A percentile compares a stretch with the other conserved stretches of the same genome.
These are phyloP conservation scores for Torymus aiolomorphi DNA, from an alignment of 2,888 invertebrate species.

Conservation along the genomic window DNA sequence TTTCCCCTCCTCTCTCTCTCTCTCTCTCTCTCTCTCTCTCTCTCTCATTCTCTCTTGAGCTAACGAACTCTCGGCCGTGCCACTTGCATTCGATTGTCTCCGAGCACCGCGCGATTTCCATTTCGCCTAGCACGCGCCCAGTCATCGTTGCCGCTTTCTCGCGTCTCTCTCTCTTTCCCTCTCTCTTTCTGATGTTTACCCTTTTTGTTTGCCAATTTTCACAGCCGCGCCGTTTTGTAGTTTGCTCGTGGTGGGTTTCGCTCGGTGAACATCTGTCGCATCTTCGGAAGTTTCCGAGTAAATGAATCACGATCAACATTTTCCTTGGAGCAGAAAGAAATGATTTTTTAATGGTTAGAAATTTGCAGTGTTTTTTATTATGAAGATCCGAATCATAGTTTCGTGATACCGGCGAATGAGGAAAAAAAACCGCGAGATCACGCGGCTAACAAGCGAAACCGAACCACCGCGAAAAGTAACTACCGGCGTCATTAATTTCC, in stretches of 20 bases:
- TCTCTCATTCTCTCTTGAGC: slow-evolving; percentile 1
- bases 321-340: too few species aligned
- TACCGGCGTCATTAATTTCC: slow-evolving; percentile 37
- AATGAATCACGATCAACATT: too few species aligned
- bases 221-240: neutral
- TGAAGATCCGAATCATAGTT: too few species aligned
- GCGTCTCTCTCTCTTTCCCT: neutral
- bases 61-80: slow-evolving; percentile 48
- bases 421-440: neutral
- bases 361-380: neutral
- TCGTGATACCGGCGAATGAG: too few species aligned
- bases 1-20: too few species aligned
- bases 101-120: slow-evolving; percentile 55
- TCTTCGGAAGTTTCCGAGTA: too few species aligned
- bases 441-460: slow-evolving; percentile 12
- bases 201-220: slow-evolving; percentile 17
- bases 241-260: too few species aligned
- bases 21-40: too few species aligned
- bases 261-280: too few species aligned
- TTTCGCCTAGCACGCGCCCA: slow-evolving; percentile 7
- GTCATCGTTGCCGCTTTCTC: slow-evolving; percentile 25
- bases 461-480: slow-evolving; percentile 14
- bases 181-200: slow-evolving; percentile 28
- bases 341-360: too few species aligned
- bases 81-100: slow-evolving; percentile 56